These are phyloP conservation scores for Oscheius sp. DNA, from an alignment of 2,888 invertebrate species.

Conservation along the genomic window DNA sequence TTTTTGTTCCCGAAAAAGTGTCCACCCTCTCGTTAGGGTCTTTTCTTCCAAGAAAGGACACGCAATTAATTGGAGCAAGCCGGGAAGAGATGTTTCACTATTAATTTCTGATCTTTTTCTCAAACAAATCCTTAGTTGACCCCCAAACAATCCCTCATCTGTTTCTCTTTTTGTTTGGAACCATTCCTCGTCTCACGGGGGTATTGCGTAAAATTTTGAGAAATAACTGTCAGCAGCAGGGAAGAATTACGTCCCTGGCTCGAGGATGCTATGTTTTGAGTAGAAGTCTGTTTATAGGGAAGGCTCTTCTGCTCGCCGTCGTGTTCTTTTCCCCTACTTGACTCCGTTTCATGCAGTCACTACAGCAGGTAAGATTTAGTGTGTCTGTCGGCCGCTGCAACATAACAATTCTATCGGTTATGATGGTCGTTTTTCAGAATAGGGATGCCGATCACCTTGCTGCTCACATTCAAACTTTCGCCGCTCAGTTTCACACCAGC, in stretches of 20 bases:
- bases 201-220: not conserved
- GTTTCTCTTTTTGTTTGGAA: too few relatives aligned
- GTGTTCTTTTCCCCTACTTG: not conserved
- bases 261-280: not conserved
- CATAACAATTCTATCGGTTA: conserved; percentile 10
- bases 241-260: not conserved
- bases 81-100: too few relatives aligned
- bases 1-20: too few relatives aligned
- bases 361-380: conserved; percentile 1
- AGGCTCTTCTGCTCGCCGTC: not conserved
- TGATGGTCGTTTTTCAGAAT: conserved; percentile 27
- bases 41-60: too few relatives aligned
- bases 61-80: too few relatives aligned
- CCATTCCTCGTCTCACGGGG: too few relatives aligned
- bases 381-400: not conserved
- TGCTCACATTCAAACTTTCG: conserved; percentile 24
- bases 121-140: too few relatives aligned
- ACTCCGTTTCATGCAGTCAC: not conserved
- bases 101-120: too few relatives aligned
- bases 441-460: conserved; percentile 27
- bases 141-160: too few relatives aligned
- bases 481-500: conserved; percentile 12
- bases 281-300: not conserved
- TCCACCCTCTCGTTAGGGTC: too few relatives aligned
- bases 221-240: conserved; percentile 11